Evolutionary conservation across 53 echinoderm and acorn worm species (phyloP).

Genomic region (Echinometra lucunter): DNA sequence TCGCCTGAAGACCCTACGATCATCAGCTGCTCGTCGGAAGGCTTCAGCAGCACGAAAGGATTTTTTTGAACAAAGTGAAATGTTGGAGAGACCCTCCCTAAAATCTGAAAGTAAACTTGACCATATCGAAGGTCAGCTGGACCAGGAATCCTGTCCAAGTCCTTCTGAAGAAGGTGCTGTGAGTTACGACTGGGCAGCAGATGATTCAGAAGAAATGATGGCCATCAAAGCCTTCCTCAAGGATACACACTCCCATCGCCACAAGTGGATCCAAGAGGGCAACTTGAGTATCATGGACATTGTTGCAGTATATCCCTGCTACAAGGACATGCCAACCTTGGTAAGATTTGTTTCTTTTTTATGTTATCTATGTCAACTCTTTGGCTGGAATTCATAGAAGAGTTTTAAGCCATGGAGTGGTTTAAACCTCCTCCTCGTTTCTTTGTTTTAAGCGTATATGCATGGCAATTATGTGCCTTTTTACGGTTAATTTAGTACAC

Average conservation of each 20-base stretch:
- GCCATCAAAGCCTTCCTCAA: not conserved
- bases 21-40: not conserved
- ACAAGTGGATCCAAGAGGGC: not conserved
- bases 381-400: too few species aligned
- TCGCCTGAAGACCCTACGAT: constrained; percentile 30
- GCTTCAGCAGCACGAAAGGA: not conserved
- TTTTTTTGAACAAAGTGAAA: not conserved
- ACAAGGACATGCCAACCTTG: not conserved
- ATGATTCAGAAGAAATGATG: not conserved
- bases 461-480: too few species aligned
- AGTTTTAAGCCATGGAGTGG: too few species aligned
- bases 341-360: not conserved
- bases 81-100: not conserved
- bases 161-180: not conserved
- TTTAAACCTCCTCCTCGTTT: too few species aligned
- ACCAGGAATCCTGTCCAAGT: too few species aligned
- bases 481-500: too few species aligned
- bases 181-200: not conserved
- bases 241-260: not conserved
- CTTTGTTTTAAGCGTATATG: too few species aligned
- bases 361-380: too few species aligned
- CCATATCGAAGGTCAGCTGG: too few species aligned
- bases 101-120: not conserved
- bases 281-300: not conserved
- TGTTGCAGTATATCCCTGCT: not conserved